These are phyloP conservation scores for Poecilia latipinna DNA, from an alignment of 2,113 vertebrate genomes.

Conservation along the genomic window DNA sequence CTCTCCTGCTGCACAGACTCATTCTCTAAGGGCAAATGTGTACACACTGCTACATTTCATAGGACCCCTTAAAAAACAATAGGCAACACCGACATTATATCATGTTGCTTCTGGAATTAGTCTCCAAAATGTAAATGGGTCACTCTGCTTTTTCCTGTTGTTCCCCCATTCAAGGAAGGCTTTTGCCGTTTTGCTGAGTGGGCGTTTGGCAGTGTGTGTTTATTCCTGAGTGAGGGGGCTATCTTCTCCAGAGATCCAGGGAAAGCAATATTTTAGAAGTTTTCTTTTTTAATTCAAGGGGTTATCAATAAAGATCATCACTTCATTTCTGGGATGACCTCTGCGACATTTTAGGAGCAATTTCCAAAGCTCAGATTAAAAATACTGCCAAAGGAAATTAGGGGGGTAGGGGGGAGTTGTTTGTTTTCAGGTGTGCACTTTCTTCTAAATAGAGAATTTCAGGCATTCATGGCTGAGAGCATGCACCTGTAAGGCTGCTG, in stretches of 20 bases:
- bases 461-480: not conserved
- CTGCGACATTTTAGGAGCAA: not conserved
- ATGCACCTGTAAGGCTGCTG: not conserved
- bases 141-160: slow-evolving; percentile 13
- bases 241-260: not conserved
- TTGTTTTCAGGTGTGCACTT: not conserved
- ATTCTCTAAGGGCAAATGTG: not conserved
- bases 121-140: slow-evolving; percentile 36
- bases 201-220: slow-evolving; percentile 12
- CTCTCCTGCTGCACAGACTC: not conserved
- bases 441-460: not conserved
- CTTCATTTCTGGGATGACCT: too few relatives aligned
- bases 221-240: slow-evolving; percentile 3
- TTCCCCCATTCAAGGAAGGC: slow-evolving; percentile 13
- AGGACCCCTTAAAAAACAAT: not conserved
- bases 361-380: not conserved
- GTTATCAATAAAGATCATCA: too few relatives aligned
- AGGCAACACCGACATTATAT: too few relatives aligned
- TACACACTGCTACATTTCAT: not conserved
- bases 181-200: slow-evolving; percentile 57
- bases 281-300: not conserved
- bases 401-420: too few relatives aligned
- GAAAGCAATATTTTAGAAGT: not conserved
- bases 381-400: not conserved
- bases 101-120: not conserved